Evolutionary conservation across 2,888 invertebrate species (phyloP), one percentile per base, ranked within the genome.

Genomic region (Drosophila atripex): DNA sequence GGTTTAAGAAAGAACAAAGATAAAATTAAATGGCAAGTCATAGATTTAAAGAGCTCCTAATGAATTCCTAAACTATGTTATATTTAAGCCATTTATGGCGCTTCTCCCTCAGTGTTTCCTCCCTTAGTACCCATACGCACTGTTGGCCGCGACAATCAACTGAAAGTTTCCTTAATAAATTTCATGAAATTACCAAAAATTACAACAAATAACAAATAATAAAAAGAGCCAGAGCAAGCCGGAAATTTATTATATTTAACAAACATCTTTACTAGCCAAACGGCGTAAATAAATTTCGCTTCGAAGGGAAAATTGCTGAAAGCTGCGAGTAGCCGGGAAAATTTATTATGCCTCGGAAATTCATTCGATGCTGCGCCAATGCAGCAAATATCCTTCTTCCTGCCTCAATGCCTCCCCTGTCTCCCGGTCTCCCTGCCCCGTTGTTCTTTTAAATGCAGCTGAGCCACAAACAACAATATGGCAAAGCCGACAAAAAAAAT

Each of bases 161-260:
- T 30, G 5, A 52, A 61, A 47, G 38, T 21, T 63, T 21, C 25
- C 32, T 63, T 75, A 61, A 73, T 73, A 75, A 65, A 72, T 72
- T 60, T 50, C 28, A 32, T 32, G 49, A 53, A 75, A 75, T 59
- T 70, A 65, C 73, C 28, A 45, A 57, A 71, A 59, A 72, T 51
- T 47, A 53, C 53, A 50, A 23, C 7, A 32, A 53, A 30, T 11
- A 64, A 69, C 46, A 35, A 64, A 47, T 43, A 43, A 21, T 12
- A 21, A 45, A 18, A 14, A 12, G 14, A 18, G 16, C 12, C 38
- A 49, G 43, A 39, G 58, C 51, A 57, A 47, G 46, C 64, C 64
- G 64, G 60, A 66, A 75, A 79, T 79, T 82, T 82, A 80, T 79
- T 79, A 53, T 82, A 58, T 80, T 77, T 76, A 74, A 76, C 72